Base-by-base conservation (phyloP, 30 jellyfish, hydroid and myxozoan species). In the Haliclystus octoradiatus region DNA sequence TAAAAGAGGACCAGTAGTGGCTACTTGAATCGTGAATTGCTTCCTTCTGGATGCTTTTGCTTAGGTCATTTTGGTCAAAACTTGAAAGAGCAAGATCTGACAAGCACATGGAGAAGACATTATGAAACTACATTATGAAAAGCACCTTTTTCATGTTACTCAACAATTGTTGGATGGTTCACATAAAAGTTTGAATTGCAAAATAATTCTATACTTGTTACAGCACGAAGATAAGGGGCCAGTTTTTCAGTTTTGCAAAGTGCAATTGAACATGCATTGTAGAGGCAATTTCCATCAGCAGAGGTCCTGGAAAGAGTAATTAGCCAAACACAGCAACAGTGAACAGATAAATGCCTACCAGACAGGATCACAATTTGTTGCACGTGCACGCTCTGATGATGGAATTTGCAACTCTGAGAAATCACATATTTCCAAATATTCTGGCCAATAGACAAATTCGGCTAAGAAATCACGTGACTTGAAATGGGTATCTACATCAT, bases 131-230 rank as follows among this genome's bases (percentile, higher is more conserved):
- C n/a, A 22, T 50, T 69, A 0, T 14, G 0, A 5, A 1, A 0
- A 7, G 0, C 34, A 15, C 76, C 75, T 4, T 66, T 57, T 1
- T 0, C 22, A 27, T n/a, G 32, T 3, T 51, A 61, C 28, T 34
- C 62, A 13, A 0, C 1, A 1, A 77, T 19, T 15, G n/a, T 0
- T 0, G 91, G 78, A 53, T 77, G 91, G 31, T 33, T 25, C 49
- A 71, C 76, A 34, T 68, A 77, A 30, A n/a, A 77, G 2, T 33
- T 15, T 0, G 83, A 7, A 30, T 68, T n/a, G 1, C 0, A 2
- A 52, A 47, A 68, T 69, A 68, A n/a, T 76, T 77, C 91, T 0
- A 77, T 68, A 14, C 71, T 33, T 0, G 83, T 77, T 33, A 77
- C 22, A 25, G 67, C 27, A 22, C 91, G 28, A 2, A 77, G 57